Evolutionary conservation across 1,140 invertebrate genomes (phyloP), one percentile per base, ranked within the genome.

Genomic region (Anoplolepis gracilipes): DNA sequence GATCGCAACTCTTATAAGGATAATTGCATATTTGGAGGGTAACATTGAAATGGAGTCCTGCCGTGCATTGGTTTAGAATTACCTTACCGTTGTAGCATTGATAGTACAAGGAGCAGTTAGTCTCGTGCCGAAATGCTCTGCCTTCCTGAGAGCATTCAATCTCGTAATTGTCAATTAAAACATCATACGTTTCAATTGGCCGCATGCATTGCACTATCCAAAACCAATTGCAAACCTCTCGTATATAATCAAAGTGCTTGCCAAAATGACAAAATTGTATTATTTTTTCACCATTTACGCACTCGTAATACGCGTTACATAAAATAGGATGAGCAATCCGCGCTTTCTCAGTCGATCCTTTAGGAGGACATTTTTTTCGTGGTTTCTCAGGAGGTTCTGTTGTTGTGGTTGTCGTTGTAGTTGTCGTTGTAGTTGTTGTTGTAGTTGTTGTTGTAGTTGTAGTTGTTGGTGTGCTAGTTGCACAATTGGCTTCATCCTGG

Each of bases 231-330:
- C 95, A 95, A 7, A 92, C 88, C 30, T 91, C 73, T 39, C 90
- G 67, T 0, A 22, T 53, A 0, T 88, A 67, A 82, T 95, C 95
- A 59, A 95, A 95, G 30, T 92, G 85, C 33, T 93, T 85, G 0
- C 93, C 93, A 0, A 39, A 77, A 0, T 93, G 88, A 85, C 96
- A 97, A 0, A 77, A 57, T 49, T 95, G 90, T 46, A 93, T 86
- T 4, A 95, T 91, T 59, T 95, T 94, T 11, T 90, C 72, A 0
- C 96, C 96, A 36, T 95, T 92, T 42, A 88, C 88, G 84, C 96
- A 96, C 67, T 95, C 92, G 91, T 95, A 97, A 92, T 95, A 97
- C 59, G 93, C 92, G 0, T 89, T 87, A 86, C 96, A 96, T 77
- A 96, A 90, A 33, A n/a, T n/a, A n/a, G 94, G 94, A 61, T 96